phyloP scores from a whole-genome alignment of 2,797 vertebrate species.

The Leptatherina wallacei region DNA sequence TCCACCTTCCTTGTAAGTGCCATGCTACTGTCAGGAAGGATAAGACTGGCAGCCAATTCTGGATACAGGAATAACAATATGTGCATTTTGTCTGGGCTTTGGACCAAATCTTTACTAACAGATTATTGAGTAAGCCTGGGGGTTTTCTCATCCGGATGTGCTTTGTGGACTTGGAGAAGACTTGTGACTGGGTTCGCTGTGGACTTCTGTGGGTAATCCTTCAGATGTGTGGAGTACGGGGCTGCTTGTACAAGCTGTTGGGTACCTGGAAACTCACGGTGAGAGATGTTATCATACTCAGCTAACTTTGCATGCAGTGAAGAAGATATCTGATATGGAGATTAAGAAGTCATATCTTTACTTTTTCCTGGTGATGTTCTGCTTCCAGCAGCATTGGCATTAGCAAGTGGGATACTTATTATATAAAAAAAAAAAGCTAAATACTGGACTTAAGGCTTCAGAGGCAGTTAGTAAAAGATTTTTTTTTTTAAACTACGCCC shows the following conservation, averaged over 20 bases:
- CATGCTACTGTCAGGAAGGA: not conserved
- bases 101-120: not conserved
- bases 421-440: not conserved
- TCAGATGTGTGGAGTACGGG: not conserved
- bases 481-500: not conserved
- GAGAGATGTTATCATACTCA: too few species aligned
- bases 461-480: too few species aligned
- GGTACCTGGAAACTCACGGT: not conserved
- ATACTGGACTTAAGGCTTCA: not conserved
- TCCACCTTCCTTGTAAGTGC: not conserved
- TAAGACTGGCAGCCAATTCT: not conserved
- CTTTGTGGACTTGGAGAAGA: not conserved
- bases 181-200: not conserved
- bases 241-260: not conserved
- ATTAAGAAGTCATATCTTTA: not conserved
- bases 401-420: too few species aligned
- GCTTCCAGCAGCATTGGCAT: not conserved
- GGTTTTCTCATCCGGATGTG: not conserved
- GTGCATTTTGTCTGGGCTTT: not conserved
- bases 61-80: not conserved
- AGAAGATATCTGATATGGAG: not conserved
- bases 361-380: not conserved
- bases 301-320: too few species aligned
- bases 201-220: not conserved
- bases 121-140: not conserved